These are phyloP conservation scores for Tetramorium alpestre DNA, from an alignment of 1,140 invertebrate genomes.

Conservation along the genomic window DNA sequence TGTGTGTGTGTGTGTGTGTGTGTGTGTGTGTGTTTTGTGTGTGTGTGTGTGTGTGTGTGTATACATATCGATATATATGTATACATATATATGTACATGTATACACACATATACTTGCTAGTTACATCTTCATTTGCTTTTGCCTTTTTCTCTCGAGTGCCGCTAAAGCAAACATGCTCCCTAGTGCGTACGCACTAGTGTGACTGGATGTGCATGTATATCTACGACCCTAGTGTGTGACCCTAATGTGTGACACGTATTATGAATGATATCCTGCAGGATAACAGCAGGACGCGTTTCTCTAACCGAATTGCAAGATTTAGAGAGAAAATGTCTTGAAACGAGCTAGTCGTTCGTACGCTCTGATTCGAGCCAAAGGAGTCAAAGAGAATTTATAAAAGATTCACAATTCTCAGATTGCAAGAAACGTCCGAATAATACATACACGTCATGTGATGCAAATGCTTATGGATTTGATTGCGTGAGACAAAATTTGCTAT, in stretches of 20 bases:
- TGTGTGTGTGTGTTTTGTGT: no score
- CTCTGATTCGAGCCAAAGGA: background rate
- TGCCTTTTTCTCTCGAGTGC: slow-evolving; percentile 22
- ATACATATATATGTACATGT: no score
- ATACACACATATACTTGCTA: slow-evolving; percentile 54
- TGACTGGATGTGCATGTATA: slow-evolving; percentile 52
- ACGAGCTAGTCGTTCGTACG: background rate
- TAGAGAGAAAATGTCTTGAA: background rate
- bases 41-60: no score
- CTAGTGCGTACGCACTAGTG: slow-evolving; percentile 46
- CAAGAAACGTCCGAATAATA: background rate
- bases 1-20: no score
- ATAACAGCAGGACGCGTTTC: background rate
- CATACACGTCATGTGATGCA: background rate
- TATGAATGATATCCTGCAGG: background rate
- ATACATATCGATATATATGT: no score
- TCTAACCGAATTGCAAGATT: background rate
- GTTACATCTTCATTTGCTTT: slow-evolving; percentile 54
- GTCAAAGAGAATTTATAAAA: background rate
- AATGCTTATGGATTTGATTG: background rate
- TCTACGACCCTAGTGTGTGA: background rate
- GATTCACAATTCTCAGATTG: background rate
- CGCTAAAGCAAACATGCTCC: slow-evolving; percentile 62
- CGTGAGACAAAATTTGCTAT: background rate
- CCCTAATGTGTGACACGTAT: background rate